Evolutionary conservation across 1,140 invertebrate genomes (phyloP), one percentile per base, ranked within the genome.

Genomic region (Panagrolaimus sp.): DNA sequence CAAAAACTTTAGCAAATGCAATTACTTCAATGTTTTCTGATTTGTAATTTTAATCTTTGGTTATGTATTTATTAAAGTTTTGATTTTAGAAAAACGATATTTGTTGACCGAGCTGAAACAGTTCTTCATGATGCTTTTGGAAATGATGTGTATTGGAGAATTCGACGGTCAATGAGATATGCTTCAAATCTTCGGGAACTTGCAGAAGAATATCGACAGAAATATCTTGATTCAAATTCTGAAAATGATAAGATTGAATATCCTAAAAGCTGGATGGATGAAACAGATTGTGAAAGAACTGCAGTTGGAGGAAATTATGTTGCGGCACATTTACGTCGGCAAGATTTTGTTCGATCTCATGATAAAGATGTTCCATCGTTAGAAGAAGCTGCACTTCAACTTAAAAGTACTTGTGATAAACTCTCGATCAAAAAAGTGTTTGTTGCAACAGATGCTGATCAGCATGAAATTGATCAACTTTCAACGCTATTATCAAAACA

Each of bases 131-230:
- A 93, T 82, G 83, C 84, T 44, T 97, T 91, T 86, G 93, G 94
- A 6, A 89, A 90, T 71, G 81, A 84, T 65, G 84, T 88, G 45
- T 96, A 91, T 84, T 97, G 94, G 94, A 84, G 85, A 80, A 84
- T 84, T 26, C 73, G 94, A 76, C 87, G 92, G 74, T 96, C 93
- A 80, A 94, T 97, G 91, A 87, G 90, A 74, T 97, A 95, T 84
- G 88, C 90, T 66, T 85, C 85, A 52, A 80, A 88, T 63, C 86
- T 98, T 1, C 83, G 88, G 58, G 63, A 88, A 76, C 88, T 90
- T 75, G 92, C 90, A 1, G 86, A 88, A 70, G 78, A 89, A 44
- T 96, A 90, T 83, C 87, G 92, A 55, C 68, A 65, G 75, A 43
- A 58, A n/a, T 26, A 21, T 12, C 52, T 58, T 21, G 21, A 58